Evolutionary conservation across 1,140 invertebrate genomes (phyloP).

Genomic region (Probaryconus sp.): DNA sequence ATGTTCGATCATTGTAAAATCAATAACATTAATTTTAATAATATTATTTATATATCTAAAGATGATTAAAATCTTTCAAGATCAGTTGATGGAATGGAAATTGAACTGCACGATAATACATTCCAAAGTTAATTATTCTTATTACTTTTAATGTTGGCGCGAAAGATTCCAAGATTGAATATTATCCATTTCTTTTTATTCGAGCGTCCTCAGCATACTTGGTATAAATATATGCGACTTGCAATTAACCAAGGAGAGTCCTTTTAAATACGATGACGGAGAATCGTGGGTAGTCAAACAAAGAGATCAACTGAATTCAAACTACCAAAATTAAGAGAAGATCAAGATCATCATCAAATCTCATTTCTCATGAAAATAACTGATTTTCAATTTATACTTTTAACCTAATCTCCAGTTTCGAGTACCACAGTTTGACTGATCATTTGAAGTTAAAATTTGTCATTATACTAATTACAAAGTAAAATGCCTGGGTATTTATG

Average conservation of each 20-base stretch:
- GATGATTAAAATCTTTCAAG: too few relatives aligned
- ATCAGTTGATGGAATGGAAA: too few relatives aligned
- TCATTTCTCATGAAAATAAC: neutral
- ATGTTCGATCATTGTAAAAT: too few relatives aligned
- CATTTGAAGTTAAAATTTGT: neutral
- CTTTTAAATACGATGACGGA: constrained; percentile 30
- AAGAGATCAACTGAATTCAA: constrained; percentile 43
- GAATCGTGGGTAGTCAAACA: constrained; percentile 49
- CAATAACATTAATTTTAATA: too few relatives aligned
- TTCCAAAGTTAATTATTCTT: too few relatives aligned
- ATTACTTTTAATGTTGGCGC: too few relatives aligned
- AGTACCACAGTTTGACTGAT: too few relatives aligned
- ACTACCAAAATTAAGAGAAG: constrained; percentile 24
- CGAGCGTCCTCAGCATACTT: neutral
- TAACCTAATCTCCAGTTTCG: too few relatives aligned
- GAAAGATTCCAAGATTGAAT: neutral
- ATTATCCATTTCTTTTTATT: constrained; percentile 4
- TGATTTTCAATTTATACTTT: constrained; percentile 37
- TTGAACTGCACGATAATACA: too few relatives aligned
- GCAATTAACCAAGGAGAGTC: constrained; percentile 40
- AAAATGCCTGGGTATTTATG: constrained; percentile 14
- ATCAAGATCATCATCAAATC: constrained; percentile 9
- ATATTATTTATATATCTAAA: too few relatives aligned
- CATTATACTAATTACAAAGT: constrained; percentile 14
- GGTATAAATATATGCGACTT: constrained; percentile 16